Percentiles rank a stretch among this genome's conserved stretches.
Evolutionary conservation across 2,113 vertebrate species (phyloP).

Genomic region (Triplophysa dalaica): DNA sequence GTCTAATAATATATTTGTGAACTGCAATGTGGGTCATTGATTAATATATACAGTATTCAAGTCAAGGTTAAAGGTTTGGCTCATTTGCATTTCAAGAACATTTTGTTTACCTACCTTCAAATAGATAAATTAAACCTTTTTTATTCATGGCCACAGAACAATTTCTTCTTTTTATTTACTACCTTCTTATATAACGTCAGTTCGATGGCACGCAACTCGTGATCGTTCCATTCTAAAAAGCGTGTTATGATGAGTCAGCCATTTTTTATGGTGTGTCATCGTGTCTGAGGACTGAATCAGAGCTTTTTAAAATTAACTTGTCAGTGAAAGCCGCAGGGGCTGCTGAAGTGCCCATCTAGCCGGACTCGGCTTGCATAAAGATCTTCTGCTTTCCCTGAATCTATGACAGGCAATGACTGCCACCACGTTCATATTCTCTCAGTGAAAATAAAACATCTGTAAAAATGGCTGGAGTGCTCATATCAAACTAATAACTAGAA

Average conservation of each 20-base stretch:
- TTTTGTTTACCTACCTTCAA: too few relatives aligned
- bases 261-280: constrained; percentile 17
- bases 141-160: not conserved
- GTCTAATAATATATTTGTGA: too few relatives aligned
- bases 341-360: constrained; percentile 6
- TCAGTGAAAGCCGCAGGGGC: not conserved
- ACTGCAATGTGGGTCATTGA: too few relatives aligned
- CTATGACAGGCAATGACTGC: not conserved
- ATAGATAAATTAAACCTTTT: not conserved
- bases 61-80: too few relatives aligned
- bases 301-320: constrained; percentile 13
- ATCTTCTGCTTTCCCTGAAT: not conserved
- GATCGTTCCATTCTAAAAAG: not conserved
- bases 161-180: too few relatives aligned
- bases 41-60: too few relatives aligned
- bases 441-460: not conserved
- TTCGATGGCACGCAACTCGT: not conserved
- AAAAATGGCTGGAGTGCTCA: not conserved
- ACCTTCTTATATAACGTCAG: not conserved
- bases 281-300: constrained; percentile 1
- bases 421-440: not conserved
- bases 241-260: not conserved
- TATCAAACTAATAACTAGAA: not conserved
- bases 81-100: too few relatives aligned
- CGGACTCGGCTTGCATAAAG: not conserved